phyloP scores from a whole-genome alignment of 1,140 invertebrate genomes.

The Drosophila teissieri region DNA sequence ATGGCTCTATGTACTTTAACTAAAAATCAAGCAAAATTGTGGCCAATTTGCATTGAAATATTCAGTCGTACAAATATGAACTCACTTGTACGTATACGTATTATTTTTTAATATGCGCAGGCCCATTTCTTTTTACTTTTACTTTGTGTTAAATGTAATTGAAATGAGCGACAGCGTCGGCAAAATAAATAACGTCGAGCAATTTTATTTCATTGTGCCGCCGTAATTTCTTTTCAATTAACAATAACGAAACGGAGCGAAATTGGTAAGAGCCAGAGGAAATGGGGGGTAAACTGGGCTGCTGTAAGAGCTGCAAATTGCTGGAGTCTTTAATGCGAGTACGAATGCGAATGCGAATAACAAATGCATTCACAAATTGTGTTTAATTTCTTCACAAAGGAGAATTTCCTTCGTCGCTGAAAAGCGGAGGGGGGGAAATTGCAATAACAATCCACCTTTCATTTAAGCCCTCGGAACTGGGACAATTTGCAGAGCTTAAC shows the following conservation, averaged over 20 bases:
- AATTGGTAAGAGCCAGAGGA: slow-evolving; percentile 74
- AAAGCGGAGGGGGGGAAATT: not conserved
- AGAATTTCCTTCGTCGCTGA: slow-evolving; percentile 29
- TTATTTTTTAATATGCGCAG: slow-evolving; percentile 12
- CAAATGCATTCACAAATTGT: slow-evolving; percentile 65
- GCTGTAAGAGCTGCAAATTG: slow-evolving; percentile 54
- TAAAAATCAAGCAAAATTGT: no score
- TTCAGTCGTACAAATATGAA: not conserved
- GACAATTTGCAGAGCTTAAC: slow-evolving; percentile 68
- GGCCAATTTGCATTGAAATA: no score
- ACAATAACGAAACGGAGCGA: slow-evolving; percentile 65
- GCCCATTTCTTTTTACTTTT: slow-evolving; percentile 63
- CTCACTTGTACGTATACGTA: slow-evolving; percentile 5
- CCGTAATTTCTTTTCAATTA: slow-evolving; percentile 80
- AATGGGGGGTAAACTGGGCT: slow-evolving; percentile 6
- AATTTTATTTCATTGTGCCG: slow-evolving; percentile 58
- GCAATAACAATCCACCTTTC: slow-evolving; percentile 54
- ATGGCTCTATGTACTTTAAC: no score
- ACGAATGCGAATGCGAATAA: slow-evolving; percentile 54
- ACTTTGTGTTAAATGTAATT: slow-evolving; percentile 64
- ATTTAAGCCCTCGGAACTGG: slow-evolving; percentile 63
- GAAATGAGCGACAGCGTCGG: slow-evolving; percentile 42
- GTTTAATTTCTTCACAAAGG: slow-evolving; percentile 66
- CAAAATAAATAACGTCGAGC: slow-evolving; percentile 42
- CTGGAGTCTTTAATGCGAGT: slow-evolving; percentile 66